Evolutionary conservation across 2,888 invertebrate species (phyloP), one percentile per base, ranked within the genome.

Genomic region (Thalpophila matura): DNA sequence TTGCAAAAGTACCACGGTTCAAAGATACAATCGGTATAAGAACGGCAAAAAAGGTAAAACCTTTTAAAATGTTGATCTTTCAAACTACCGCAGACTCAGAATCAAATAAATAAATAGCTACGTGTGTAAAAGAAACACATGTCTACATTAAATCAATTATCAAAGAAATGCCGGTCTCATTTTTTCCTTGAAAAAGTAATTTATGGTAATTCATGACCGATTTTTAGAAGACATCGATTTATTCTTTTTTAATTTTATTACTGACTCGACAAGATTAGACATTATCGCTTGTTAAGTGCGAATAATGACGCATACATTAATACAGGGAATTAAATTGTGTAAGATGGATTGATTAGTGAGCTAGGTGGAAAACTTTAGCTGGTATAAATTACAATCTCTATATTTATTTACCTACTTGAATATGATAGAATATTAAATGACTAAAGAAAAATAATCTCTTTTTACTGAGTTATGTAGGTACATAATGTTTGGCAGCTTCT

Each of bases 221-320:
- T 43, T 72, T 72, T 38, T 47, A 24, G n/a, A 38, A 73, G 37
- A 54, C 10, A 46, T 60, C 70, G 26, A 29, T 14, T 49, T 49
- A 43, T 72, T 54, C 47, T 64, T 72, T 43, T 53, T 72, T 60
- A 20, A 56, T 77, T 61, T 66, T 20, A 71, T 59, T 55, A 42
- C 9, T 22, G 20, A 6, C 22, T 9, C 14, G 14, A 43, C 7
- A 35, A 45, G 18, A 45, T 50, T 35, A 24, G 4, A 42, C 42
- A 6, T 46, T 60, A 60, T 29, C 10, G 4, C 24, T 42, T 18
- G 33, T 59, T 63, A 6, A 14, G 6, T 20, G 29, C 7, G 20
- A 27, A 69, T 24, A 33, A 58, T 7, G 10, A 40, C 18, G 31
- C 20, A 4, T 33, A n/a, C n/a, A 24, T 7, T 12, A 16, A 66